phyloP scores from a whole-genome alignment of 2,797 vertebrate genomes.

The Clangula hyemalis region DNA sequence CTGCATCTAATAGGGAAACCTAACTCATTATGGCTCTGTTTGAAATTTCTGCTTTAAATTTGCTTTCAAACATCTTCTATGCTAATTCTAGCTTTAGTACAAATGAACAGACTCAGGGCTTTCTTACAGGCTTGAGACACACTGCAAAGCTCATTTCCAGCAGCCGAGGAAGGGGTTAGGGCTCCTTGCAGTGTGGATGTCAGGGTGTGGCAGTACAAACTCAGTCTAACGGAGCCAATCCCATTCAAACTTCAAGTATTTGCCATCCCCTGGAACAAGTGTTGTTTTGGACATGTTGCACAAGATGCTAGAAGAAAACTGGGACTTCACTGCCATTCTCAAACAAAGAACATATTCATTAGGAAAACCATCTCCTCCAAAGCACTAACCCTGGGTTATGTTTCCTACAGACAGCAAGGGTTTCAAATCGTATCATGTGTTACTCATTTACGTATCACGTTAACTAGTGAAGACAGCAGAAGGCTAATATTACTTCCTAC shows the following conservation, averaged over 20 bases:
- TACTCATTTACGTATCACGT: slow-evolving; percentile 31
- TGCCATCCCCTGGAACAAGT: background rate
- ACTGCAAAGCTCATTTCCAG: background rate
- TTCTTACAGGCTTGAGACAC: background rate
- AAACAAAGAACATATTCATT: slow-evolving; percentile 43
- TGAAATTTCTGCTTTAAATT: background rate
- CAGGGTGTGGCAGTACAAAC: background rate
- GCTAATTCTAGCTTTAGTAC: background rate
- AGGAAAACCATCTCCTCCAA: background rate
- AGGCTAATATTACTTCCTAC: slow-evolving; percentile 20
- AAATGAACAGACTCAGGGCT: background rate
- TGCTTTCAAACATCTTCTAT: background rate
- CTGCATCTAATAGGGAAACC: background rate
- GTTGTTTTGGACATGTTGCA: background rate
- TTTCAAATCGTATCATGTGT: background rate
- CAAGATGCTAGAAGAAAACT: background rate
- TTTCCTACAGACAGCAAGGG: background rate
- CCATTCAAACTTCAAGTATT: background rate
- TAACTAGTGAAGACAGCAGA: slow-evolving; percentile 42
- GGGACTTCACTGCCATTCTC: background rate
- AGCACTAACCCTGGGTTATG: background rate
- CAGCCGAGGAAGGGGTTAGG: background rate
- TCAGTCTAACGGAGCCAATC: background rate
- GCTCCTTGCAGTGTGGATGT: background rate
- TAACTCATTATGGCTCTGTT: background rate